Base-by-base conservation (phyloP, 2,888 invertebrate genomes). In the Hermaeophaga mercurialis region DNA sequence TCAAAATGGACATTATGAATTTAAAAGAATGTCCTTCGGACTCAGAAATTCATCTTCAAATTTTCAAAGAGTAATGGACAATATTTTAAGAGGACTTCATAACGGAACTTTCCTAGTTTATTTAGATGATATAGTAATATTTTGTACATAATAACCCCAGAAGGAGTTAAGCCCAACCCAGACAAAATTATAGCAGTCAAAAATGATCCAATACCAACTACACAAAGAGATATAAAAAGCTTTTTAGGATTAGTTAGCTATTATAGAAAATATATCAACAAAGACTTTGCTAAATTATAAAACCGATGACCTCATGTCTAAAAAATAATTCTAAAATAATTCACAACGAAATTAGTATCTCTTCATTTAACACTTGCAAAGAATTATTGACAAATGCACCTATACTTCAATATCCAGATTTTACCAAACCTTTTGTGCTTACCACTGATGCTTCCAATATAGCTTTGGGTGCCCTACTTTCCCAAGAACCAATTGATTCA, bases 111-210 rank as follows among this genome's bases (percentile, higher is more conserved):
- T 64, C 8, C 43, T 66, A 6, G 65, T 66, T 0, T 73, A 68
- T 57, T 58, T 71, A 19, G 74, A 74, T 28, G 73, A 74, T 49
- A 67, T 70, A 2, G 63, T 75, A n/a, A n/a, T n/a, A n/a, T n/a
- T n/a, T n/a, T n/a, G n/a, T n/a, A n/a, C n/a, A n/a, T n/a, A n/a
- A 12, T 34, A 12, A 12, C 11, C 3, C 33, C 8, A 6, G 33
- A 34, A 2, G 33, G 33, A 12, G 14, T 34, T 7, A 34, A 34
- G 14, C 33, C 33, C 3, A 12, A 34, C 14, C 14, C 33, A 4
- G 33, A 34, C 3, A 34, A 34, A 34, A 34, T 34, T 12, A 6
- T 6, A 34, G 33, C 33, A 3, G 14, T 34, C 3, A 34, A 34
- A 34, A 6, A 34, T 34, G 2, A 12, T 14, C 14, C 33, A 3